Evolutionary conservation across 2,888 invertebrate genomes (phyloP), one percentile per base, ranked within the genome.

Genomic region (Pomacea canaliculata): DNA sequence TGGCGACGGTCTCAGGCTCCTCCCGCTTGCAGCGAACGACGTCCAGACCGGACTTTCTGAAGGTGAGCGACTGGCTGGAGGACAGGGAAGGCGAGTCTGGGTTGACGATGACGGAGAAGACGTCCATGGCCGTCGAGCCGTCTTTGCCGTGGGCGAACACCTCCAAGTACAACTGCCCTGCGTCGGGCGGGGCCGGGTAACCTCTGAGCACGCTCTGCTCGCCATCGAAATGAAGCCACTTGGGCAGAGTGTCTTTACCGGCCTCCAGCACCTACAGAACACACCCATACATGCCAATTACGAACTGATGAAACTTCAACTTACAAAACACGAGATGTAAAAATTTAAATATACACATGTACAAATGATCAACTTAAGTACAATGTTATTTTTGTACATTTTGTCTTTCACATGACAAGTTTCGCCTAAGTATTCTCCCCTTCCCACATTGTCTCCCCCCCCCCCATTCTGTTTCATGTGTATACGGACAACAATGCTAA

Each of bases 201-300:
- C 96, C 96, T 90, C 94, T 93, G 87, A 96, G 93, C 76, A 94
- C 92, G n/a, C 94, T 94, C 81, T 93, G 93, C 74, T 92, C 92
- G 75, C 93, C 93, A 90, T 95, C 94, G 91, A 95, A 95, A 81
- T 93, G 92, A 85, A 91, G 80, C 91, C 91, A 91, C 7, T 79
- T 73, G 18, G 91, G 91, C 12, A 91, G 85, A 9, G 68, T 71
- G 23, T 79, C 75, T 68, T 84, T 85, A 9, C 84, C 85, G n/a
- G 82, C 84, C 69, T 85, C 85, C n/a, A 82, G 81, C 10, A 88
- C 80, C 88, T 88, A 83, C 19, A 72, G 68, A 19, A 65, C 27
- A 49, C 49, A 67, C 19, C 59, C 18, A 19, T 7, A 18, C n/a
- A 27, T 1, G 37, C 9, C 60, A 71, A 59, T 27, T 71, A 48